Evolutionary conservation across 2,888 invertebrate genomes (phyloP).

Genomic region (Mycalesis mineus): DNA sequence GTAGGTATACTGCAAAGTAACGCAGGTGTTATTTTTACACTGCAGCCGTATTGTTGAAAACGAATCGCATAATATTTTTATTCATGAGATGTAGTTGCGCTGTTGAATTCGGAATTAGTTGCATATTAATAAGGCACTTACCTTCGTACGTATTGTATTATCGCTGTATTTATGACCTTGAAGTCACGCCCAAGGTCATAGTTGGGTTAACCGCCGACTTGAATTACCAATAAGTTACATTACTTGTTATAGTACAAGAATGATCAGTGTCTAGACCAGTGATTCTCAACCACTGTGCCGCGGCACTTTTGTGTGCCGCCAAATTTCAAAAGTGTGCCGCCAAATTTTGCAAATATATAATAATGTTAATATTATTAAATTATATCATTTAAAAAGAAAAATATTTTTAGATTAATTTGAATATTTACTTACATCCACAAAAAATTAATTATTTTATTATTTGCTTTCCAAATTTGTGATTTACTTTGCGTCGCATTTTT

Average conservation of each 20-base stretch:
- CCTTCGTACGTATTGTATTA: conserved; percentile 4
- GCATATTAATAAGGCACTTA: conserved; percentile 25
- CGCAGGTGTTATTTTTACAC: not conserved
- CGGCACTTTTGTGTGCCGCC: no score
- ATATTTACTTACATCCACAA: no score
- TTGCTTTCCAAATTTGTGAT: no score
- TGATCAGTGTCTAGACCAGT: not conserved
- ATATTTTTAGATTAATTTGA: no score
- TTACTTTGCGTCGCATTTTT: no score
- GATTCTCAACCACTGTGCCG: no score
- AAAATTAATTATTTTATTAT: no score
- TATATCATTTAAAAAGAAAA: no score
- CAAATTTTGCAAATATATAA: no score
- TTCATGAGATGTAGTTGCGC: conserved; percentile 23
- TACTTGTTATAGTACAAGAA: not conserved
- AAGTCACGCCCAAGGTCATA: conserved; percentile 17
- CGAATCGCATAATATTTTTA: conserved; percentile 16
- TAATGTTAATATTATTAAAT: no score
- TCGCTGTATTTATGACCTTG: conserved; percentile 16
- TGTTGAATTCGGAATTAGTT: conserved; percentile 25
- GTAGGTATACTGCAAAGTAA: not conserved
- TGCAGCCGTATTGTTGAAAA: conserved; percentile 5
- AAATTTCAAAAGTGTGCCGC: no score
- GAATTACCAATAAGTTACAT: conserved; percentile 9
- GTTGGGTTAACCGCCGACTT: conserved; percentile 13